Base-by-base conservation (phyloP, 1,140 invertebrate species). In the Drosophila murphyi region DNA sequence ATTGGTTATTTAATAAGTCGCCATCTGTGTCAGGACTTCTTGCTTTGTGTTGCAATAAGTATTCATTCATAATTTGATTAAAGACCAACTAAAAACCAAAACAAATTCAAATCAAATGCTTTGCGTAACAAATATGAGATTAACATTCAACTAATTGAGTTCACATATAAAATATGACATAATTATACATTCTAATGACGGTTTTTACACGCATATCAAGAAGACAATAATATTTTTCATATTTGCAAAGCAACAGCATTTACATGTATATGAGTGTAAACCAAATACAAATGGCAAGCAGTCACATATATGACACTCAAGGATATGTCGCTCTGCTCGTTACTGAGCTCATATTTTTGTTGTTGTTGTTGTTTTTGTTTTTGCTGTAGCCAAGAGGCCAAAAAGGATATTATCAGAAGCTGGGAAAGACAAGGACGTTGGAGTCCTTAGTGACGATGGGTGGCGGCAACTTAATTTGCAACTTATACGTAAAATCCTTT, bases 401-500 rank as follows among this genome's bases (percentile, higher is more conserved):
- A 86, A 31, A 60, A 61, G 82, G 74, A 80, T 89, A 88, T 70
- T 74, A 78, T 83, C 78, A 88, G 83, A 77, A 88, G 71, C 72
- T 73, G 74, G 60, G 67, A 81, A 55, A 57, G 62, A 74, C 81
- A 68, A 71, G 43, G 67, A 52, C 47, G 52, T 62, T 54, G 28
- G 50, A 48, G 82, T 60, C 56, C 48, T 52, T 57, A 50, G 59
- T 20, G 20, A 20, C 37, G 39, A 45, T 4, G 28, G 37, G 10
- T 48, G 69, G 52, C 51, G 71, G 68, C 85, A 89, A 89, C 85
- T 89, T 85, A 85, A 89, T 89, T 89, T 90, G 85, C 85, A 89
- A 89, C 85, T 89, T 89, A 85, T 89, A 89, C 86, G 85, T 62
- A 81, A 79, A 89, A 89, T 72, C 86, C 85, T 85, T 89, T 89